Evolutionary conservation across 2,888 invertebrate genomes (phyloP), one percentile per base, ranked within the genome.

Genomic region (Eupsilia transversa): DNA sequence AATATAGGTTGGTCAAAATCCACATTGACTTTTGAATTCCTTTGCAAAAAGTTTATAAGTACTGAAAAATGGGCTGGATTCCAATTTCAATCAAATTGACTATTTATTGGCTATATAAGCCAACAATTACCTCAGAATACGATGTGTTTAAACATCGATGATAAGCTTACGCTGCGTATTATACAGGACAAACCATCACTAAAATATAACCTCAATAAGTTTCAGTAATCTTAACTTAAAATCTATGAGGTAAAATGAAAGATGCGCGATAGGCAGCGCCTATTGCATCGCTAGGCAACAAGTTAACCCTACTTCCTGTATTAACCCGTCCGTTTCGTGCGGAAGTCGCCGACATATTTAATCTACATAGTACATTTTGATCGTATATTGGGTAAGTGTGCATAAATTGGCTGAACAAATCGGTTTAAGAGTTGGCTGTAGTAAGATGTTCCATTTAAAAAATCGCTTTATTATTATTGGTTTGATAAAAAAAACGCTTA

Each of bases 221-320:
- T 46, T 41, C 17, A 33, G 17, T 46, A 77, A 82, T 78, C 56
- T 77, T 1, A 35, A 35, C n/a, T 3, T 1, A 54, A 38, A 82
- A 82, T 77, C 77, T 77, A n/a, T 66, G n/a, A 60, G 33, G 33
- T 66, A 23, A 66, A 52, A 38, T 49, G 7, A 77, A 63, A 64
- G 27, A 27, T 46, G 3, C 27, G 6, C 52, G 57, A 56, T 65
- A 69, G 30, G 27, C 57, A 38, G 10, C 23, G 10, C 27, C 43
- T 49, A 41, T 41, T 54, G 2, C 49, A 66, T 61, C 54, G 46
- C 60, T 59, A 83, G 52, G 72, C 72, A 71, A 56, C 84, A 72
- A 72, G 79, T 79, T 68, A 78, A 65, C 83, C 66, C 49, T 43
- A 63, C 79, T 82, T 84, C 80, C 78, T 84, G 77, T 66, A 82